phyloP scores from a whole-genome alignment of 1,140 invertebrate species.

The Gryllus bimaculatus region DNA sequence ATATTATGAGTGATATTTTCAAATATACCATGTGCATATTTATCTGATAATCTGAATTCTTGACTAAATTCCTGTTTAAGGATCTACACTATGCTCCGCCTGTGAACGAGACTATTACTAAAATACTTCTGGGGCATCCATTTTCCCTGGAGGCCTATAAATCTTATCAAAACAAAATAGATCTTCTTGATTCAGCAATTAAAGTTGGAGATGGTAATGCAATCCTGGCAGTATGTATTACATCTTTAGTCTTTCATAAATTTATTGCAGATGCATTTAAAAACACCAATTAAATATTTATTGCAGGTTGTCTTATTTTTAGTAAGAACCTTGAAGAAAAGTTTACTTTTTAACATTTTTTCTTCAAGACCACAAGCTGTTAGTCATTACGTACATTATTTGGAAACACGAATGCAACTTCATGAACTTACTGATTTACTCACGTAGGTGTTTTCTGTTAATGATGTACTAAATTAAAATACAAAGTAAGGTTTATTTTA shows the following conservation, averaged over 20 bases:
- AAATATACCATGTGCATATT: no score
- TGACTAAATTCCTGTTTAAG: slow-evolving; percentile 17
- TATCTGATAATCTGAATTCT: no score
- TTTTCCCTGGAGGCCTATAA: slow-evolving; percentile 42
- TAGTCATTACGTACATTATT: slow-evolving; percentile 41
- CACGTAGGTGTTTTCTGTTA: slow-evolving; percentile 36
- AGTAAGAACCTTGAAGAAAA: slow-evolving; percentile 40
- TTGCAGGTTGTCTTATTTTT: slow-evolving; percentile 41
- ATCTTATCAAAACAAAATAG: slow-evolving; percentile 40
- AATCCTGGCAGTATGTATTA: slow-evolving; percentile 37
- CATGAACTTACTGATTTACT: slow-evolving; percentile 42
- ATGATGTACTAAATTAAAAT: neutral
- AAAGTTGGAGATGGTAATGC: slow-evolving; percentile 43
- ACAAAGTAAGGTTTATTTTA: neutral
- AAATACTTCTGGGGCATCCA: slow-evolving; percentile 37
- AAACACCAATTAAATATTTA: neutral
- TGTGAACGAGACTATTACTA: slow-evolving; percentile 34
- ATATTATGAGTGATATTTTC: no score
- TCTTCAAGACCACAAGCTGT: slow-evolving; percentile 37
- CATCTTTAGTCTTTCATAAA: neutral
- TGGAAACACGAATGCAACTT: slow-evolving; percentile 38
- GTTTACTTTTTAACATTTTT: slow-evolving; percentile 38
- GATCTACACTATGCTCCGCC: slow-evolving; percentile 28
- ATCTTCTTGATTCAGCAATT: slow-evolving; percentile 40
- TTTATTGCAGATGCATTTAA: no score